Conservation (phyloP, 2,888 invertebrate species). For the Pyrrhia umbra region DNA sequence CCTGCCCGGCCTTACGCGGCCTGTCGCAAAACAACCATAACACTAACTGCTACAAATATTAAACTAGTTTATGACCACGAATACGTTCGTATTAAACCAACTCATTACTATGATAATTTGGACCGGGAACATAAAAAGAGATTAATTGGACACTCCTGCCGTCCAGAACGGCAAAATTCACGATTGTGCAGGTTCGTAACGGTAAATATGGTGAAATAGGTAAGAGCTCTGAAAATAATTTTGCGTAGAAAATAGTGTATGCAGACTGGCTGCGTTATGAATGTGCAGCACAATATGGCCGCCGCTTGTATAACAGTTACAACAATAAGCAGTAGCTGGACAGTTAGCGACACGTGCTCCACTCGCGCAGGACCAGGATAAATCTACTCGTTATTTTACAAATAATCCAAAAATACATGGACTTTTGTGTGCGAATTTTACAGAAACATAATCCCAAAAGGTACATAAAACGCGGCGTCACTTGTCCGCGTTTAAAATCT, state of each 20-base stretch:
- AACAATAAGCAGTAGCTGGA: conserved; percentile 65
- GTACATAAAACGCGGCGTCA: conserved; percentile 28
- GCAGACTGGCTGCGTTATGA: conserved; percentile 51
- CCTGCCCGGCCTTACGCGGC: conserved; percentile 23
- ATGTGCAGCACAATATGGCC: conserved; percentile 58
- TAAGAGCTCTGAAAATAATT: conserved; percentile 52
- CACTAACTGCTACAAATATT: conserved; percentile 53
- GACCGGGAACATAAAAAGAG: conserved; percentile 60
- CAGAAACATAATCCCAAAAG: conserved; percentile 18
- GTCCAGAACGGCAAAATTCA: conserved; percentile 43
- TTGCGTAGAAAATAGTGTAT: conserved; percentile 51
- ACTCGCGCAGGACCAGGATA: conserved; percentile 33
- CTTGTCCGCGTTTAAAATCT: conserved; percentile 35
- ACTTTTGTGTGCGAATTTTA: conserved; percentile 23
- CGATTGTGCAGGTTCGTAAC: conserved; percentile 34
- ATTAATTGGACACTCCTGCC: conserved; percentile 54
- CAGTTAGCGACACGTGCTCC: conserved; percentile 69
- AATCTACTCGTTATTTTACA: conserved; percentile 40
- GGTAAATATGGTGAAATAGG: conserved; percentile 42
- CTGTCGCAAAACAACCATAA: conserved; percentile 37
- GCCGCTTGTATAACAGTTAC: conserved; percentile 53
- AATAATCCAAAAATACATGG: conserved; percentile 38
- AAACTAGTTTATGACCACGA: conserved; percentile 58
- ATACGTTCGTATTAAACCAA: conserved; percentile 50
- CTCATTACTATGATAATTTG: conserved; percentile 67